These are phyloP conservation scores for Mustela nigripes DNA, from an alignment of 2,113 vertebrate species.

Conservation along the genomic window DNA sequence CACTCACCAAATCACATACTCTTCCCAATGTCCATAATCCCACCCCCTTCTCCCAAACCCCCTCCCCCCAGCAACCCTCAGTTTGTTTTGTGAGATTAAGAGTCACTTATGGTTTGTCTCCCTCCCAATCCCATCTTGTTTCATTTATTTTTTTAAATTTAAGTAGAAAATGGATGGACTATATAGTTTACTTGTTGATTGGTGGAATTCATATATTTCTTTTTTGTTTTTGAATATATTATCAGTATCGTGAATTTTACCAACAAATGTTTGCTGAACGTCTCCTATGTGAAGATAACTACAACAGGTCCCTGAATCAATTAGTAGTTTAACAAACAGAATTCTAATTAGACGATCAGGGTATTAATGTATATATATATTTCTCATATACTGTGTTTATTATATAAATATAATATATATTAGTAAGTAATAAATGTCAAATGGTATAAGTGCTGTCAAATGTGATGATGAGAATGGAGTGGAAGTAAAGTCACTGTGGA, in stretches of 20 bases:
- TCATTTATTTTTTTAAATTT: background rate
- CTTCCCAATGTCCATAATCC: too few relatives aligned
- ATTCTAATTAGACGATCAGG: background rate
- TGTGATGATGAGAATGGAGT: background rate
- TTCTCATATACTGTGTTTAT: background rate
- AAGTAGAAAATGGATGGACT: background rate
- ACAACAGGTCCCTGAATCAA: background rate
- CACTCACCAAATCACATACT: too few relatives aligned
- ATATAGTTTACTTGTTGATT: background rate
- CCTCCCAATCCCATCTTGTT: too few relatives aligned
- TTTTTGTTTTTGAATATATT: slow-evolving; percentile 35
- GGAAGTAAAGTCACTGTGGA: background rate
- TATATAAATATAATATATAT: background rate
- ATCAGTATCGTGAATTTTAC: background rate
- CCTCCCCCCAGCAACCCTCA: too few relatives aligned
- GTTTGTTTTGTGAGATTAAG: too few relatives aligned
- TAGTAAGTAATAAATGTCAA: background rate
- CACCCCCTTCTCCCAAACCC: too few relatives aligned
- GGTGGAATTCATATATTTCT: background rate
- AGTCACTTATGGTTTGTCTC: too few relatives aligned
- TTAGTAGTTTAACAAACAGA: background rate
- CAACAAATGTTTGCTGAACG: background rate
- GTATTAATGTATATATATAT: background rate
- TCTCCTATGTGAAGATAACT: background rate
- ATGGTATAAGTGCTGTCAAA: background rate